Conservation (phyloP, 2,888 invertebrate species). For the Tetropium fuscum region DNA sequence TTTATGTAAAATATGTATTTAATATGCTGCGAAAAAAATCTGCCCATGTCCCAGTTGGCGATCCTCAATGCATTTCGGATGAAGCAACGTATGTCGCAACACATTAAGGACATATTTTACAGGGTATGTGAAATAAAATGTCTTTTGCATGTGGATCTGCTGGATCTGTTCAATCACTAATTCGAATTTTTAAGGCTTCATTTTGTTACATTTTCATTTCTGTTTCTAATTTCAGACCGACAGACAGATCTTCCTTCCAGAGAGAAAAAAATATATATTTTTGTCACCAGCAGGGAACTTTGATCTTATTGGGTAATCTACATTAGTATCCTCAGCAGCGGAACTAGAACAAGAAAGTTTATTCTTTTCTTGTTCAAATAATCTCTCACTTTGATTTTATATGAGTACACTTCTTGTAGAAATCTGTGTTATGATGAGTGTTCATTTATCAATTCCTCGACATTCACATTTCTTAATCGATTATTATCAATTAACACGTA, state of each 20-base stretch:
- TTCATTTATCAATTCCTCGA: neutral
- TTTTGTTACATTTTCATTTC: too few species aligned
- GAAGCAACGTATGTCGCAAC: too few species aligned
- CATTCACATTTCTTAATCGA: neutral
- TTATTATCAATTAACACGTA: neutral
- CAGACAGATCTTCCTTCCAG: neutral
- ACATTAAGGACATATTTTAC: too few species aligned
- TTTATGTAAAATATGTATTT: neutral
- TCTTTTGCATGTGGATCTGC: too few species aligned
- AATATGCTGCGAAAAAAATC: too few species aligned
- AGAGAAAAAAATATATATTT: neutral
- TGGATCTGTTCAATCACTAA: too few species aligned
- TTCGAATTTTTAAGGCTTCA: too few species aligned
- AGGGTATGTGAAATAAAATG: too few species aligned
- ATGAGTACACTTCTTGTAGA: neutral
- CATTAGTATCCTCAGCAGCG: neutral
- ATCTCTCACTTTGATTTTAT: neutral
- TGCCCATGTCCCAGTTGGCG: too few species aligned
- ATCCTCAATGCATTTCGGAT: too few species aligned
- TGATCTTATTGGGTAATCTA: neutral
- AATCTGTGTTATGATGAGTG: neutral
- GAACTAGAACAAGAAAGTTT: too few species aligned
- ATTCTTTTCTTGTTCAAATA: neutral
- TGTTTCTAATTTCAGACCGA: neutral
- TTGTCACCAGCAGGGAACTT: neutral